Conservation (phyloP, 2,888 invertebrate species). For the Acrobasis suavella region DNA sequence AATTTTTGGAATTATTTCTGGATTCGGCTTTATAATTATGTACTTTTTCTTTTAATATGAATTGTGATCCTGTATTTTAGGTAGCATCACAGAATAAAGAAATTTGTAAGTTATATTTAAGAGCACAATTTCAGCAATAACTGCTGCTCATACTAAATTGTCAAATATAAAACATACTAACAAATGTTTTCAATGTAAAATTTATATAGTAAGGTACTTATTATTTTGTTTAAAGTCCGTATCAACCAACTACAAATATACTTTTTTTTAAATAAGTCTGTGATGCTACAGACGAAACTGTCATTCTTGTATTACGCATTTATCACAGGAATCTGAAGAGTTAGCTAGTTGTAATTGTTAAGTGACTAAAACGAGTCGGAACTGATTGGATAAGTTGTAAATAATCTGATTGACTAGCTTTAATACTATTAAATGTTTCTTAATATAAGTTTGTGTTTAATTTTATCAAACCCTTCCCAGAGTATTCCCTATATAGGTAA, state of each 20-base stretch:
- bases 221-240: too few species aligned
- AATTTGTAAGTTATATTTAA: too few species aligned
- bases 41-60: neutral
- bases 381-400: slow-evolving; percentile 79
- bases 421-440: slow-evolving; percentile 57
- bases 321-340: slow-evolving; percentile 36
- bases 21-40: neutral
- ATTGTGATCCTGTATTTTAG: neutral
- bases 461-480: slow-evolving; percentile 14
- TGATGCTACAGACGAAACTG: neutral
- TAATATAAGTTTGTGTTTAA: slow-evolving; percentile 38
- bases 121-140: too few species aligned
- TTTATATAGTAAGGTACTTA: too few species aligned
- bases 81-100: neutral
- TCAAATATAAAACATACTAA: too few species aligned
- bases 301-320: slow-evolving; percentile 22
- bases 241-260: too few species aligned
- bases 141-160: too few species aligned
- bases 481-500: too few species aligned
- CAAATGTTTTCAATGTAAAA: too few species aligned
- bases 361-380: slow-evolving; percentile 66
- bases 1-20: too few species aligned
- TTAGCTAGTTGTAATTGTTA: slow-evolving; percentile 52
- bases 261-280: neutral
- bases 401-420: slow-evolving; percentile 62